These are phyloP conservation scores for Orbicella faveolata DNA, from an alignment of 64 coral and sea anemone genomes.

Conservation along the genomic window DNA sequence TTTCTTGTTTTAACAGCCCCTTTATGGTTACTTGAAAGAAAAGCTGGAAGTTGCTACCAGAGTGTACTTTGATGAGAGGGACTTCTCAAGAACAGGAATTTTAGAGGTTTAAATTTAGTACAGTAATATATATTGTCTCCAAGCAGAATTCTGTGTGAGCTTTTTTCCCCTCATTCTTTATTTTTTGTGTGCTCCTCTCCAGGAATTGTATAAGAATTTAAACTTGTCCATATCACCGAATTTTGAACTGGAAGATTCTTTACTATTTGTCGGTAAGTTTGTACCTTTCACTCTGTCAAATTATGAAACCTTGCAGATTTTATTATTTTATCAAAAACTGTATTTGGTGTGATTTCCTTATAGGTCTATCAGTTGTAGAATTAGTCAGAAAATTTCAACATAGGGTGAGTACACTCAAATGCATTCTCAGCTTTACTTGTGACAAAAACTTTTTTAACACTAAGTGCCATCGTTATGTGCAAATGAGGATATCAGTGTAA, in stretches of 20 bases:
- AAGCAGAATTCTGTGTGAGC: background rate
- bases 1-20: conserved; percentile 43
- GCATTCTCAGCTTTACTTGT: background rate
- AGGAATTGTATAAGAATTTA: conserved; percentile 86
- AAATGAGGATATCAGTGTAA: no score
- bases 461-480: no score
- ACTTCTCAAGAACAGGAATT: conserved; percentile 75
- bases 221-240: conserved; percentile 67
- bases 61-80: conserved; percentile 93
- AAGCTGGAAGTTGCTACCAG: conserved; percentile 90
- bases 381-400: conserved; percentile 59
- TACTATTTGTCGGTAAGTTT: conserved; percentile 69
- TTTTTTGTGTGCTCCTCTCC: background rate
- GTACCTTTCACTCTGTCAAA: background rate
- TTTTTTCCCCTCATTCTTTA: background rate
- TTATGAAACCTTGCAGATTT: no score
- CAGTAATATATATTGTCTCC: no score
- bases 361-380: conserved; percentile 47
- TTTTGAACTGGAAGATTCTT: conserved; percentile 62
- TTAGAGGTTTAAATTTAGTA: conserved; percentile 47
- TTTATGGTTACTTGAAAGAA: conserved; percentile 84
- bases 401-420: conserved; percentile 24
- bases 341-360: background rate
- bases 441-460: no score
- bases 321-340: no score